phyloP scores from a whole-genome alignment of 2,113 vertebrate genomes.

The Cavia aperea region DNA sequence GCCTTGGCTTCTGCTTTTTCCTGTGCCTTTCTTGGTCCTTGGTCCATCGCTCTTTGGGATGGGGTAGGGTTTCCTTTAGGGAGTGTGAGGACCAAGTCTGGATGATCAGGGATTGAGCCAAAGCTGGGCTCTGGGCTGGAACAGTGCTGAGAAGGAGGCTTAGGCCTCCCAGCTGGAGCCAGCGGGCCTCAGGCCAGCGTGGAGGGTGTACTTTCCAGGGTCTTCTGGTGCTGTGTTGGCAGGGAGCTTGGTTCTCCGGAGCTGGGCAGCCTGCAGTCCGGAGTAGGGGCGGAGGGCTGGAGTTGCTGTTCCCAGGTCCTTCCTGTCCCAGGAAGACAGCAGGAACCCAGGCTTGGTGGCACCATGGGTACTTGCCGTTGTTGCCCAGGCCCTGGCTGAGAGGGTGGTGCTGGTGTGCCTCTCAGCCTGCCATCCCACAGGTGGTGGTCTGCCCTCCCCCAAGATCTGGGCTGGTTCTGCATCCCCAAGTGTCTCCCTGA shows the following conservation, averaged over 20 bases:
- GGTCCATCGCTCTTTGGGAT: not conserved
- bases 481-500: not conserved
- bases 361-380: accelerated
- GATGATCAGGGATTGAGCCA: not conserved
- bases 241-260: not conserved
- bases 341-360: not conserved
- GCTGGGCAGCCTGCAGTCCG: not conserved
- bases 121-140: not conserved
- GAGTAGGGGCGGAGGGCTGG: not conserved
- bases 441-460: not conserved
- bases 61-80: not conserved
- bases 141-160: not conserved
- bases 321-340: not conserved
- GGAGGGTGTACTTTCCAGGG: not conserved
- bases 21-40: not conserved
- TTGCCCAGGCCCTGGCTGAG: not conserved
- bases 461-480: not conserved
- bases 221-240: accelerated
- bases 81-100: not conserved
- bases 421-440: not conserved
- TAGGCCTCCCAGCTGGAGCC: not conserved
- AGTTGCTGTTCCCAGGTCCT: not conserved
- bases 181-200: not conserved
- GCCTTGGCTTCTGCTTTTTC: not conserved
- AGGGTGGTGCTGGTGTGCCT: not conserved